Evolutionary conservation across 37 sponge, comb jelly and placozoan genomes (phyloP).

Genomic region (Ephydatia muelleri): DNA sequence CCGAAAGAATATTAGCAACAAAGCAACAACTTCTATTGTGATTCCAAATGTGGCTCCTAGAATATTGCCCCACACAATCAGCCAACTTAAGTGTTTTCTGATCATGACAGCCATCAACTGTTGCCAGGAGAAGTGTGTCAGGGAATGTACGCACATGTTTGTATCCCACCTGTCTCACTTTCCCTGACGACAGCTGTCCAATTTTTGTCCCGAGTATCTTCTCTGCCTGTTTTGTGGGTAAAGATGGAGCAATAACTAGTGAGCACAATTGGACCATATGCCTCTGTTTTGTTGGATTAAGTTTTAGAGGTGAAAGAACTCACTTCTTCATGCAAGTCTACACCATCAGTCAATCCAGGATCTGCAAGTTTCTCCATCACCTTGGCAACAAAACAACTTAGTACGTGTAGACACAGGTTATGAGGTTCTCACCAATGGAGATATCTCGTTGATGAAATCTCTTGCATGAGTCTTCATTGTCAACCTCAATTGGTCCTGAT

Average conservation of each 20-base stretch:
- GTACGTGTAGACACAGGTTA: background rate
- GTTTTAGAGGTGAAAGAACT: background rate
- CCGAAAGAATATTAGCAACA: conserved; percentile 20
- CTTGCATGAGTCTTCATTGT: conserved; percentile 25
- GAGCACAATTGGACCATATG: background rate
- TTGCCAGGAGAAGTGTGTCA: background rate
- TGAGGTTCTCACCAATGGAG: conserved; percentile 51
- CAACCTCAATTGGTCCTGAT: conserved; percentile 28
- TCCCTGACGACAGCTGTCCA: conserved; percentile 32
- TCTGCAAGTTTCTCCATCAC: conserved; percentile 33
- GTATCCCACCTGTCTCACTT: conserved; percentile 58
- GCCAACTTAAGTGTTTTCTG: conserved; percentile 77
- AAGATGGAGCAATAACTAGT: background rate
- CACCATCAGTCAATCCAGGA: conserved; percentile 55
- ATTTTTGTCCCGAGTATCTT: conserved; percentile 50
- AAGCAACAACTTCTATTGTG: conserved; percentile 51
- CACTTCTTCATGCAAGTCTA: conserved; percentile 53
- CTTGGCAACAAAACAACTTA: background rate
- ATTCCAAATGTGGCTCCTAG: conserved; percentile 74
- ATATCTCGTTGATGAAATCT: conserved; percentile 38
- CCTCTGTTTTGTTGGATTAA: too few relatives aligned
- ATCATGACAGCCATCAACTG: conserved; percentile 81
- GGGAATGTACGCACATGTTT: background rate
- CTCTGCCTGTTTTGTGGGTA: conserved; percentile 24
- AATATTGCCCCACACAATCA: conserved; percentile 81